These are phyloP conservation scores for Acromyrmex charruanus DNA, from an alignment of 1,140 invertebrate genomes.

Conservation along the genomic window DNA sequence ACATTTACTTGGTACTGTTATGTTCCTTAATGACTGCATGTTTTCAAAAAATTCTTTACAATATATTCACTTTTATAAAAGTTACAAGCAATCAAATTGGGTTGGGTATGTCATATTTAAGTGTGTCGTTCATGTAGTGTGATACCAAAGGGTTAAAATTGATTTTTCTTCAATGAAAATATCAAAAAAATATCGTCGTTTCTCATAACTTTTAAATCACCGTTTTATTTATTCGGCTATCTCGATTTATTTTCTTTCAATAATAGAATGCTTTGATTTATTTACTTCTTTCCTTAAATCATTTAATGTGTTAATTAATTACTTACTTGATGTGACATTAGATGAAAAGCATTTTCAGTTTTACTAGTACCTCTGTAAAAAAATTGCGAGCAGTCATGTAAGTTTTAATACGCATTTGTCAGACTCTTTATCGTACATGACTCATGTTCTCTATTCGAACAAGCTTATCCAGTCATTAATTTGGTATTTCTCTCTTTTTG, in stretches of 20 bases:
- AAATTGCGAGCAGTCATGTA: not conserved
- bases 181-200: too few species aligned
- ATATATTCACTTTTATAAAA: too few species aligned
- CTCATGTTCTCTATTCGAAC: not conserved
- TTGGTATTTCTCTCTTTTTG: not conserved
- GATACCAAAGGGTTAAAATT: not conserved
- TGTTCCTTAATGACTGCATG: too few species aligned
- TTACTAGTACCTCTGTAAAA: not conserved
- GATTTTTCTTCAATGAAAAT: not conserved
- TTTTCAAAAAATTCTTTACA: too few species aligned
- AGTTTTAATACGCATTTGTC: not conserved
- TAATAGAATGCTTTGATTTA: not conserved
- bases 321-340: not conserved
- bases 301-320: not conserved
- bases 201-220: too few species aligned
- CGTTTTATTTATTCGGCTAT: too few species aligned
- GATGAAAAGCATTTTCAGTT: not conserved
- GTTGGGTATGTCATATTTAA: too few species aligned
- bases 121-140: too few species aligned
- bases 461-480: conserved; percentile 3
- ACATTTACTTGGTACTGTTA: too few species aligned
- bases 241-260: too few species aligned
- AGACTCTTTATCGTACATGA: not conserved
- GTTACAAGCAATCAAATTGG: too few species aligned
- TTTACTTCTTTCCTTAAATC: not conserved